Evolutionary conservation across 2,888 invertebrate genomes (phyloP), one percentile per base, ranked within the genome.

Genomic region (Pachliopta kotzebuea): DNA sequence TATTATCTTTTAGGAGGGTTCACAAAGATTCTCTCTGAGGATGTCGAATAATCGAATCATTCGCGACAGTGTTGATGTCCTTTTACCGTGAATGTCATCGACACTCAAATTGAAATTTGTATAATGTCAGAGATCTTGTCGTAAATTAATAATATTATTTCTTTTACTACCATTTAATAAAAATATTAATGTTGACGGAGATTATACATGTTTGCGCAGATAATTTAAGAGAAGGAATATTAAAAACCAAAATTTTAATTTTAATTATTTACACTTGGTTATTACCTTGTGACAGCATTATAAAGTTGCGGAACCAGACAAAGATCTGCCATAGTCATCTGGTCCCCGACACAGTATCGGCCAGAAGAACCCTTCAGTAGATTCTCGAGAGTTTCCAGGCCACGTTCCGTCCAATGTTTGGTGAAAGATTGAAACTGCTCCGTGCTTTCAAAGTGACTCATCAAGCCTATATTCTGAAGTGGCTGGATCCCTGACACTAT

Each of bases 401-500:
- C 95, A 54, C 87, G 87, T 9, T 81, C 81, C 20, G 93, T 91
- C 87, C 90, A 93, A 74, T 90, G 79, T 49, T 81, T 81, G 0
- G 88, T 90, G 85, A 94, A 95, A 49, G 85, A 85, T 45, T 72
- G 66, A 73, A 82, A 91, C 60, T 88, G 76, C 8, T 86, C 80
- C n/a, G 85, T 80, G 0, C 84, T 84, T 1, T 78, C 75, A 42
- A 92, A 83, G 50, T 83, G 79, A 14, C 86, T 69, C 31, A 92
- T 81, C 4, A 94, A 81, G 3, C 86, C 83, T 0, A 93, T 70
- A 78, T 95, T 95, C 79, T 95, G 95, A 9, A 95, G 74, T 0
- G 95, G 95, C 78, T 96, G 95, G 67, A 95, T 95, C 3, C 95
- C 95, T 14, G 94, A 91, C 2, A 93, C 93, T 62, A 95, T 74